A percentile compares a stretch with the other conserved stretches of the same genome.
Conservation (phyloP, 2,113 vertebrate species). For the Bubo scandiacus region DNA sequence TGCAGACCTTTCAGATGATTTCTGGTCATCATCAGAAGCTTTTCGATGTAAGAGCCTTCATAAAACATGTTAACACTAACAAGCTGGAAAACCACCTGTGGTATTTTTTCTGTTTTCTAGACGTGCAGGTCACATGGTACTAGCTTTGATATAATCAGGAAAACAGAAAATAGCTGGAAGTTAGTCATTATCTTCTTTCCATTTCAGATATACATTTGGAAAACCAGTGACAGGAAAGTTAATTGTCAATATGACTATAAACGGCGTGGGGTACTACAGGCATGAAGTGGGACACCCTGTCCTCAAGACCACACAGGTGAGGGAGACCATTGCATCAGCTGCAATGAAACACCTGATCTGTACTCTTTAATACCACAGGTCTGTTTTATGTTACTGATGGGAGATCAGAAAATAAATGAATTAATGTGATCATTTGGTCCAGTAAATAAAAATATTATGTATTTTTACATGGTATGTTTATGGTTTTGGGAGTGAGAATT, state of each 20-base stretch:
- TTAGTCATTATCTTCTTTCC: background rate
- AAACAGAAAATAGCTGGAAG: background rate
- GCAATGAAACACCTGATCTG: background rate
- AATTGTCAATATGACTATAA: constrained; percentile 90
- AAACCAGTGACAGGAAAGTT: constrained; percentile 88
- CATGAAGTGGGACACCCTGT: constrained; percentile 90
- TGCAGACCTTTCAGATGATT: background rate
- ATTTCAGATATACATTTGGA: constrained; percentile 88
- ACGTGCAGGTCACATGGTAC: background rate
- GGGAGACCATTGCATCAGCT: background rate
- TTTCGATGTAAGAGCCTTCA: background rate
- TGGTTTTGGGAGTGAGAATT: background rate
- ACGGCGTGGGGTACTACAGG: constrained; percentile 91
- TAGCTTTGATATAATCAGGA: background rate
- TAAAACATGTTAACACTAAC: background rate
- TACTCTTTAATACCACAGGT: background rate
- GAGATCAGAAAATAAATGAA: background rate
- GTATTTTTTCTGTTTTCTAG: background rate
- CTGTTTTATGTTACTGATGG: background rate
- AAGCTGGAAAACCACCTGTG: background rate
- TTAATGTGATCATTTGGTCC: background rate
- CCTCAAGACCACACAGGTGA: constrained; percentile 87
- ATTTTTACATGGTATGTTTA: background rate
- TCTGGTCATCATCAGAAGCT: background rate
- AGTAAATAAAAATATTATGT: background rate